Base-by-base conservation (phyloP, 2,797 vertebrate genomes). In the Oreortyx pictus region DNA sequence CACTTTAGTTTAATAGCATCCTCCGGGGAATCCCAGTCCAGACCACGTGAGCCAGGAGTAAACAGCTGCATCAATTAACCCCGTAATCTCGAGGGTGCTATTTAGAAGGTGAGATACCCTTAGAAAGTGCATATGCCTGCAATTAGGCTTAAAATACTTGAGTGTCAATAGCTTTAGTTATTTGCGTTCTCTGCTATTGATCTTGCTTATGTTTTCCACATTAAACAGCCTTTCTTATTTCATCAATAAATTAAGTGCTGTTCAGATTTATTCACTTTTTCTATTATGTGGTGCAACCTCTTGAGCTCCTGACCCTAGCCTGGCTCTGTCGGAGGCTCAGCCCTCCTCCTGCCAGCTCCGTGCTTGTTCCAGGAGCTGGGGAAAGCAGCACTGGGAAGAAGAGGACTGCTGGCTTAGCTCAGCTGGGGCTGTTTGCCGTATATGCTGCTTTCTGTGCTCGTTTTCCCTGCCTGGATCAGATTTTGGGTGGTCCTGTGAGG, bases 1-100 rank as follows among this genome's bases (percentile, higher is more conserved):
- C 98, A 97, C 97, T 96, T 96, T 90, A 93, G 94, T 98, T 98
- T 98, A 98, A 98, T 98, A 98, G 97, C 98, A 98, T 97, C 97
- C 98, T 98, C 98, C 61, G 41, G 98, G 98, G 98, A 98, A 98
- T 97, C 90, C 94, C 95, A 97, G 97, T 98, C 98, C 93, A 95
- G 97, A 96, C 98, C 97, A 97, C 95, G 97, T 98, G 98, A 98
- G 98, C 97, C 97, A 98, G 98, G 98, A 97, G 98, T 99, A 98
- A 98, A 98, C 99, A 98, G 98, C 98, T 98, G 98, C 98, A 98
- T 98, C 98, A 98, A 98, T 99, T 98, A 99, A 98, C 98, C 98
- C 98, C 96, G 94, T 96, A 94, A 91, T 98, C 98, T 98, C 98
- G 68, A 54, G 98, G 98, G 98, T 93, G 97, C 98, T 97, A 98